Conservation (phyloP, 2,888 invertebrate species). For the Gastrophysa polygoni region DNA sequence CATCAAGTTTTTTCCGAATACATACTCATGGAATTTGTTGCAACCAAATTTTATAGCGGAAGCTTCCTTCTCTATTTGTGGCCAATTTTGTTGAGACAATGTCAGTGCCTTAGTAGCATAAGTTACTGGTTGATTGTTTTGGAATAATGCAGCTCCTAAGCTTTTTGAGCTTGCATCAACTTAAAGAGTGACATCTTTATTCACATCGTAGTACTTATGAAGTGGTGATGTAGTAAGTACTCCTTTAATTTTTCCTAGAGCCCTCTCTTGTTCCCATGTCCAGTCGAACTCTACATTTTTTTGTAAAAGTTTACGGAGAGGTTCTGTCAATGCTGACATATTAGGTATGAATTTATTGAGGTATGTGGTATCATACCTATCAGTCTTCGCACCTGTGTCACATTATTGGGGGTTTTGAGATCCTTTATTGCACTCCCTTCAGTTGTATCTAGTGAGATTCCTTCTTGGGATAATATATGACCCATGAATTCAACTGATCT, state of each 20-base stretch:
- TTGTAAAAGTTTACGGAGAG: slow-evolving; percentile 1
- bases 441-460: not conserved
- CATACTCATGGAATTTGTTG: slow-evolving; percentile 37
- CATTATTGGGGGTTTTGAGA: not conserved
- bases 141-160: slow-evolving; percentile 36
- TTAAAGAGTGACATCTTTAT: not conserved
- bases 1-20: slow-evolving; percentile 33
- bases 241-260: not conserved
- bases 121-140: slow-evolving; percentile 40
- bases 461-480: not conserved
- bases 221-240: slow-evolving; percentile 1
- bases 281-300: not conserved
- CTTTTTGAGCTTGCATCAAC: slow-evolving; percentile 13
- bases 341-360: not conserved
- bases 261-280: not conserved
- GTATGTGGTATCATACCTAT: slow-evolving; percentile 5
- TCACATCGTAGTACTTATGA: slow-evolving; percentile 1
- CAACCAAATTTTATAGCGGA: slow-evolving; percentile 39
- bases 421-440: not conserved
- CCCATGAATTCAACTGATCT: slow-evolving; percentile 8
- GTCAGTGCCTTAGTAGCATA: slow-evolving; percentile 42
- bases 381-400: not conserved
- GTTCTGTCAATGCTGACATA: not conserved
- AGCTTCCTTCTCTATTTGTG: slow-evolving; percentile 41
- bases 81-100: slow-evolving; percentile 34